These are phyloP conservation scores for Asarcornis scutulata DNA, from an alignment of 2,113 vertebrate species.

Conservation along the genomic window DNA sequence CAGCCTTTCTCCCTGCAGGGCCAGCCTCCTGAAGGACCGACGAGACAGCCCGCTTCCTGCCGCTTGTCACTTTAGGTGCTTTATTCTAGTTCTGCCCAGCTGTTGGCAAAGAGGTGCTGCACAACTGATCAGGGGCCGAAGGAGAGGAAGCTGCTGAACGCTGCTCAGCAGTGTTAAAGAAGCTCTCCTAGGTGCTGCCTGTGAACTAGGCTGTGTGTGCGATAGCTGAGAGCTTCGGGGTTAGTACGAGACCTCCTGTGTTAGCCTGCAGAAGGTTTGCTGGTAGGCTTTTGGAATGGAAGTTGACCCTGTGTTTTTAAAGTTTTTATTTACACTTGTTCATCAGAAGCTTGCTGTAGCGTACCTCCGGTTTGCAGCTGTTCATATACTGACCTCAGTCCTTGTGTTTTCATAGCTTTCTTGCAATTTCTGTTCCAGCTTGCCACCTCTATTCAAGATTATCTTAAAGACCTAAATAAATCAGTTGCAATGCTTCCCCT, in stretches of 20 bases:
- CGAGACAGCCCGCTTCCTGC: not conserved
- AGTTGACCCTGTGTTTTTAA: not conserved
- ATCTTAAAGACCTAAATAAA: not conserved
- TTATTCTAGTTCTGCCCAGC: not conserved
- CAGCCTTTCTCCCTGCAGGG: not conserved
- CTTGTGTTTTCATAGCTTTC: not conserved
- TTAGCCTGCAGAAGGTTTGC: not conserved
- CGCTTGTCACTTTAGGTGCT: slow-evolving; percentile 2
- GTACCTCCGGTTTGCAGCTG: not conserved
- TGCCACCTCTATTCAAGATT: not conserved
- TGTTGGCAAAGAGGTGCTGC: not conserved
- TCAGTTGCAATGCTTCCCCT: not conserved
- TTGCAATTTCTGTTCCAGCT: not conserved
- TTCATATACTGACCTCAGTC: not conserved
- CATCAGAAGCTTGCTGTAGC: not conserved
- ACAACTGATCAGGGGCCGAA: not conserved
- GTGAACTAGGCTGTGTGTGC: not conserved
- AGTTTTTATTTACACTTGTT: not conserved
- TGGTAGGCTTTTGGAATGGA: not conserved
- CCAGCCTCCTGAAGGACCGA: not conserved
- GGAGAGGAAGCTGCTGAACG: not conserved
- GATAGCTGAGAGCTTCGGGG: not conserved
- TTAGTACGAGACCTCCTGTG: not conserved
- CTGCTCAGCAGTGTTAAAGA: not conserved
- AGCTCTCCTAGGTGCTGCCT: not conserved